A percentile compares a stretch with the other conserved stretches of the same genome.
These are phyloP conservation scores for Tetramorium simillimum DNA, from an alignment of 1,140 invertebrate genomes.

Conservation along the genomic window DNA sequence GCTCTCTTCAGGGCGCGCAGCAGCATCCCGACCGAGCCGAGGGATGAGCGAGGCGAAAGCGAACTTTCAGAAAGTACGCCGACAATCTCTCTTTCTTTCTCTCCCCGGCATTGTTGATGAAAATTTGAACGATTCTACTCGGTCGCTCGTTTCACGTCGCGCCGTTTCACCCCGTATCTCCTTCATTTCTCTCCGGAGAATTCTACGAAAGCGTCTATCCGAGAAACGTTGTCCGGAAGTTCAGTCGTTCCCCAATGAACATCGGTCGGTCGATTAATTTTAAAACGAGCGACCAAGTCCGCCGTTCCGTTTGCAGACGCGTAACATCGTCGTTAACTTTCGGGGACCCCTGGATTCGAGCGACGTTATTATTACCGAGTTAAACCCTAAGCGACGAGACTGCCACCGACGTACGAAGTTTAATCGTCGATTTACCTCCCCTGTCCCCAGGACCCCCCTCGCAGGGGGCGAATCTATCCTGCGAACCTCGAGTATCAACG, in stretches of 20 bases:
- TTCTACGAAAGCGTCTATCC: constrained; percentile 25
- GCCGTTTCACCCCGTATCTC: constrained; percentile 46
- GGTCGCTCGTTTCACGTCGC: constrained; percentile 24
- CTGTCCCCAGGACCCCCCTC: background rate
- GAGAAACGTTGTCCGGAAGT: constrained; percentile 44
- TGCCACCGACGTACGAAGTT: constrained; percentile 45
- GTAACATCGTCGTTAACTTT: constrained; percentile 58
- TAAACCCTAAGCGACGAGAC: constrained; percentile 51
- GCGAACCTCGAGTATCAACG: constrained; percentile 31
- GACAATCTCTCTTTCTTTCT: background rate
- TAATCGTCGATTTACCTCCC: constrained; percentile 52
- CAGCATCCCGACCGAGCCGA: background rate
- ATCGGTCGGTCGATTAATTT: constrained; percentile 62
- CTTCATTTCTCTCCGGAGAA: constrained; percentile 45
- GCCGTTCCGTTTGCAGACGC: constrained; percentile 47
- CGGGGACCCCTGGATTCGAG: background rate
- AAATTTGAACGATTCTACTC: constrained; percentile 69
- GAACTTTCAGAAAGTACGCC: constrained; percentile 37
- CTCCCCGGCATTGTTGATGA: constrained; percentile 60
- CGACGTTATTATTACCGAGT: constrained; percentile 55
- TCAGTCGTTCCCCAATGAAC: constrained; percentile 53
- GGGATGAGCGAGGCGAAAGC: constrained; percentile 13
- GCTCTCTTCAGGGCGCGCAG: constrained; percentile 28
- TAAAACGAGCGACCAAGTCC: constrained; percentile 36
- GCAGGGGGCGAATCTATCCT: background rate